Percentiles rank a stretch among this genome's conserved stretches.
These are phyloP conservation scores for Mayetiola destructor DNA, from an alignment of 2,888 invertebrate species.

Conservation along the genomic window DNA sequence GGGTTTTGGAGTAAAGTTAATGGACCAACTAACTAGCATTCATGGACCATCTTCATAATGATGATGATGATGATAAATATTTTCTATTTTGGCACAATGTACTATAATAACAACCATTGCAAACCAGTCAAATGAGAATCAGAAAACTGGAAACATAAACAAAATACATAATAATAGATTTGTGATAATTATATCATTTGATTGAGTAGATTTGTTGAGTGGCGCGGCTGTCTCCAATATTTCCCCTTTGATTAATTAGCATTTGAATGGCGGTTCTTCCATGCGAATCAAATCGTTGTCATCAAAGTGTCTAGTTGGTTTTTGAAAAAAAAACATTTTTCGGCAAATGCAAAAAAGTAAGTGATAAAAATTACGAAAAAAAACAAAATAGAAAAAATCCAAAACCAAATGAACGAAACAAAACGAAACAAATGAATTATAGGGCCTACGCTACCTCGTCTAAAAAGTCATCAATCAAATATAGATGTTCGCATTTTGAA, in stretches of 20 bases:
- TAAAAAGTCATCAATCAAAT: conserved; percentile 8
- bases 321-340: background rate
- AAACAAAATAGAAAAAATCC: background rate
- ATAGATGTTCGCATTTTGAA: background rate
- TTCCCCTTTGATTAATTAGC: no score
- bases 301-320: no score
- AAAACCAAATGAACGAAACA: background rate
- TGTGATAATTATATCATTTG: no score
- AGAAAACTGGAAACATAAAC: no score
- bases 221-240: no score
- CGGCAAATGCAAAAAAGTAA: conserved; percentile 1
- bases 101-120: background rate
- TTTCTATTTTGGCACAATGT: background rate
- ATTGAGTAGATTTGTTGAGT: no score
- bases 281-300: no score
- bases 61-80: background rate
- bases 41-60: no score
- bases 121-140: no score
- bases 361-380: background rate
- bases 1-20: background rate
- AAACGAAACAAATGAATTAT: background rate
- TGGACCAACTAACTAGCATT: background rate
- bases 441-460: conserved; percentile 8
- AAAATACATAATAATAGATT: no score
- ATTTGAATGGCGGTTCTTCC: no score